phyloP scores from a whole-genome alignment of 1,140 invertebrate genomes.

The Mizuhopecten yessoensis region DNA sequence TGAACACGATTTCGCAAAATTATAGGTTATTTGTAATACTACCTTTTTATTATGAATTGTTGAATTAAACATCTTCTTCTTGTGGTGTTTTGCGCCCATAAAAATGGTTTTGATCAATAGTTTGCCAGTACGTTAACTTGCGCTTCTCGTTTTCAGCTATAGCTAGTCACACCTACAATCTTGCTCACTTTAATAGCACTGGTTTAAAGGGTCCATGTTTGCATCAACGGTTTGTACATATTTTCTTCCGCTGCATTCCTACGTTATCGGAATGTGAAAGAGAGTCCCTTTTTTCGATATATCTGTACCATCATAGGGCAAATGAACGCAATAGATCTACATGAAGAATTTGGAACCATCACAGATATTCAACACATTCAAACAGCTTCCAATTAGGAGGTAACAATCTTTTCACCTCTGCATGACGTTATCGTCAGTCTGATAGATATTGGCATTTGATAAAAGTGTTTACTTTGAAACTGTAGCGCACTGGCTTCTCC shows the following conservation, averaged over 20 bases:
- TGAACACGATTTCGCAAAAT: too few species aligned
- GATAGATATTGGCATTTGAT: not conserved
- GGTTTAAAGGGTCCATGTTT: not conserved
- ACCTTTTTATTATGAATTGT: too few species aligned
- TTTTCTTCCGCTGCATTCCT: not conserved
- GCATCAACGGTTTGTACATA: not conserved
- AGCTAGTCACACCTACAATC: too few species aligned
- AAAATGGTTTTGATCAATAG: too few species aligned
- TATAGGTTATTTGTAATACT: too few species aligned
- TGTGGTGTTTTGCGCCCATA: too few species aligned
- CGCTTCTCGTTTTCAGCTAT: too few species aligned
- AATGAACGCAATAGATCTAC: not conserved
- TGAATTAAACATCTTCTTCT: too few species aligned
- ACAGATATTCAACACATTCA: not conserved
- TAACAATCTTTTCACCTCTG: not conserved
- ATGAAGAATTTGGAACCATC: constrained; percentile 5
- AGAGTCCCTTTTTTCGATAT: not conserved
- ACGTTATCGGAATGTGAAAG: not conserved
- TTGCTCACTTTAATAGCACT: not conserved
- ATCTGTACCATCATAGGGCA: not conserved
- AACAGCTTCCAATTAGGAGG: not conserved
- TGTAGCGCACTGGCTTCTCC: not conserved
- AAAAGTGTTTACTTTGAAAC: not conserved
- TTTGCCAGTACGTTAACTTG: too few species aligned
- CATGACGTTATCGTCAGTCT: not conserved